Conservation (phyloP, 2,797 vertebrate species). For the Sebastes ruberrimus region DNA sequence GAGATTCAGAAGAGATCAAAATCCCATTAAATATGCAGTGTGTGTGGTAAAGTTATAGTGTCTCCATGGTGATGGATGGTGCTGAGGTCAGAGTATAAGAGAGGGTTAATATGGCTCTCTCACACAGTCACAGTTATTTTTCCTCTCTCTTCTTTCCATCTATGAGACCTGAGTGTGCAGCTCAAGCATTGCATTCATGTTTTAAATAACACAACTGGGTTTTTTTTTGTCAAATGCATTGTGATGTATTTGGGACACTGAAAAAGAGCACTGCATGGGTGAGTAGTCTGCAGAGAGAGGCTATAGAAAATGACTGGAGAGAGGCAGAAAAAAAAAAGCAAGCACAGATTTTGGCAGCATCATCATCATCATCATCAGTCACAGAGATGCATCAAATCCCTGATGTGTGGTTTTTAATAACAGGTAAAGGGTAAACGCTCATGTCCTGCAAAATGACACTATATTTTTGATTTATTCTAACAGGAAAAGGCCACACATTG, state of each 20-base stretch:
- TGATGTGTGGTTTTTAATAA: constrained; percentile 14
- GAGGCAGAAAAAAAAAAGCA: constrained; percentile 21
- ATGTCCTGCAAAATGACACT: not conserved
- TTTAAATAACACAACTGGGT: constrained; percentile 32
- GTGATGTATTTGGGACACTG: constrained; percentile 78
- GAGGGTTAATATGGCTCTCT: constrained; percentile 2
- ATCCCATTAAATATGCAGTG: constrained; percentile 30
- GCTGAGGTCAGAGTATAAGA: constrained; percentile 41
- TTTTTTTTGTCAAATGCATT: constrained; percentile 63
- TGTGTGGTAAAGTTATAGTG: constrained; percentile 48
- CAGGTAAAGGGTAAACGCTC: constrained; percentile 12
- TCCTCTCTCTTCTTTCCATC: not conserved
- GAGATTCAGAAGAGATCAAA: not conserved
- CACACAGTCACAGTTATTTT: not conserved
- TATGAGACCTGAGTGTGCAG: constrained; percentile 4
- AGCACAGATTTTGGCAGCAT: constrained; percentile 9
- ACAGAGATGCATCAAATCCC: constrained; percentile 29
- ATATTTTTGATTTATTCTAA: not conserved
- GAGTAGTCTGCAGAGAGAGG: constrained; percentile 60
- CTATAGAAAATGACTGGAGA: constrained; percentile 32
- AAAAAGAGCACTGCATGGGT: constrained; percentile 48
- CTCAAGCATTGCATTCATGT: constrained; percentile 34
- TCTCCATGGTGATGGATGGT: constrained; percentile 60
- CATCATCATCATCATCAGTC: constrained; percentile 26
- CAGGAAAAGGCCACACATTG: constrained; percentile 11